Base-by-base conservation (phyloP, 1,140 invertebrate genomes). In the Probaryconus sp. region DNA sequence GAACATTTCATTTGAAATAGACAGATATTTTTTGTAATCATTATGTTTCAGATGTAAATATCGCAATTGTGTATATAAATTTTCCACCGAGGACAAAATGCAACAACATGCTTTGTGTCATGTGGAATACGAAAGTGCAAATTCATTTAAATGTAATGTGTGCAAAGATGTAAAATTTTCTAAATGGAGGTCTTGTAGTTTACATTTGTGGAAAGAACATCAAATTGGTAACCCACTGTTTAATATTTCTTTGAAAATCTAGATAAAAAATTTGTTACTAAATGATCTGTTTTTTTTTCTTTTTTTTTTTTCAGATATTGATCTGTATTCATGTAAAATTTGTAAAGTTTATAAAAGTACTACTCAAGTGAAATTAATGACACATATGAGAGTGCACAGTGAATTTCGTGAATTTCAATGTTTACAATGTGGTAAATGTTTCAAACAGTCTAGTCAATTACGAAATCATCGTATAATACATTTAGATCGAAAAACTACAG, bases 191-290 rank as follows among this genome's bases (percentile, higher is more conserved):
- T 82, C 88, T 3, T 90, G 92, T 63, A 89, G 90, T 3, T 83
- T 89, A 60, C 93, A 94, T 84, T 79, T 94, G 51, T 93, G 92
- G 91, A 91, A 91, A 71, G 82, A 84, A 1, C 93, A 94, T 83
- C 84, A 90, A 70, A 82, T 90, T 17, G 83, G 83, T 85, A 45
- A 70, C 69, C 47, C n/a, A n/a, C n/a, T n/a, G n/a, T n/a, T n/a
- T n/a, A n/a, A n/a, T n/a, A n/a, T n/a, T n/a, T n/a, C n/a, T n/a
- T 26, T 35, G 24, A 21, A 35, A 28, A 7, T 14, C 1, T 5
- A 18, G 16, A 31, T 20, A 9, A 43, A 42, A 5, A 31, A 48
- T 30, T 43, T 51, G 9, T 10, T 35, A 45, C 9, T 30, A 42
- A 42, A 42, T 42, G 13, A 9, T 21, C 24, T 6, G 31, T 37